A percentile compares a stretch with the other conserved stretches of the same genome.
These are phyloP conservation scores for Cacajao melanocephalus DNA, from an alignment of 2,797 vertebrate genomes.

Conservation along the genomic window DNA sequence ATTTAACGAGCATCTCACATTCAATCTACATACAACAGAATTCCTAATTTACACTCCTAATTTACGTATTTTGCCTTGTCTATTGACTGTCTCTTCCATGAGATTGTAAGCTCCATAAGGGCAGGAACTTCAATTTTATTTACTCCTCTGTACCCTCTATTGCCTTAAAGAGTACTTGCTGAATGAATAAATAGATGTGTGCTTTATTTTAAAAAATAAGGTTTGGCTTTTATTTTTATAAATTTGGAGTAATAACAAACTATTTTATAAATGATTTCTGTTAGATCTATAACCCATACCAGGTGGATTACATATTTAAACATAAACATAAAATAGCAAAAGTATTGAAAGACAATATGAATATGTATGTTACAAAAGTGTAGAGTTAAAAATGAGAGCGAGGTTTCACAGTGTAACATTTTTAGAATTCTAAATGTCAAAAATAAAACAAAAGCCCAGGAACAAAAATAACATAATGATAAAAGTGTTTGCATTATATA, in stretches of 20 bases:
- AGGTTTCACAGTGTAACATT: neutral
- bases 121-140: neutral
- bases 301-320: neutral
- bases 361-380: neutral
- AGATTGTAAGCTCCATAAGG: neutral
- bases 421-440: neutral
- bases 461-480: neutral
- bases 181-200: neutral
- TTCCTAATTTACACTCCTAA: neutral
- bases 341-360: neutral
- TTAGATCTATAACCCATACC: neutral
- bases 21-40: neutral
- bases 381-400: neutral
- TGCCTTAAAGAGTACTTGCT: neutral
- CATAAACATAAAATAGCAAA: neutral
- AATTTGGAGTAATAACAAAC: neutral
- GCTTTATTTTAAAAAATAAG: neutral
- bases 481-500: neutral
- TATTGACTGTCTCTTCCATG: neutral
- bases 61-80: neutral
- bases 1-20: neutral
- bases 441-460: neutral
- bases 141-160: neutral
- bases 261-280: neutral
- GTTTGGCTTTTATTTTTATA: neutral